Evolutionary conservation across 2,797 vertebrate species (phyloP), one percentile per base, ranked within the genome.

Genomic region (Oceanodroma leucorhoa): DNA sequence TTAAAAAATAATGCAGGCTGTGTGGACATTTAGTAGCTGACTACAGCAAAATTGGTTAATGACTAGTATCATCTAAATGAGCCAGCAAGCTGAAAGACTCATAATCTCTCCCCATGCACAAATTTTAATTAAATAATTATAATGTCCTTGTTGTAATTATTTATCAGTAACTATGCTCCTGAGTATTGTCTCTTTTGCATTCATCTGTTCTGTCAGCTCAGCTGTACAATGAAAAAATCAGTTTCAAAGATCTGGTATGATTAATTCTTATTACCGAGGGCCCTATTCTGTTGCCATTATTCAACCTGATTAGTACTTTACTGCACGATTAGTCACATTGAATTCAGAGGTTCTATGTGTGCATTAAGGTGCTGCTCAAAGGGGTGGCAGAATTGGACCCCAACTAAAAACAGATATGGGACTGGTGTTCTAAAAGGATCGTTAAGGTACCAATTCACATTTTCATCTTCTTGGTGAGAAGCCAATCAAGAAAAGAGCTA

Each of bases 41-140:
- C 96, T 97, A 94, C 84, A 96, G 97, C 96, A 97, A 96, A 97
- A 97, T 60, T 97, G 97, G 94, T 98, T 98, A 98, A 98, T 98
- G 97, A 98, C 96, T 96, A 93, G 97, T 94, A 97, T 97, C 96
- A 77, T 97, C 96, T 97, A 98, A 98, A 98, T 98, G 97, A 97
- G 94, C 95, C 93, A 97, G 96, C 96, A 97, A 97, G 94, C 93
- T 92, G 78, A 97, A 98, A 97, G 97, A 86, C 97, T 97, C 97
- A 96, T 98, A 98, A 98, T 98, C 97, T 98, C 95, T 98, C 96
- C 92, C 97, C 89, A 96, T 97, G 97, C 85, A 83, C 97, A 97
- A 96, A 97, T 97, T 98, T 97, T 98, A 98, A 98, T 98, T 98
- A 98, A 98, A 98, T 98, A 97, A 98, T 98, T 97, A 96, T 97